Conservation (phyloP, 2,797 vertebrate species). For the Linurgus olivaceus region DNA sequence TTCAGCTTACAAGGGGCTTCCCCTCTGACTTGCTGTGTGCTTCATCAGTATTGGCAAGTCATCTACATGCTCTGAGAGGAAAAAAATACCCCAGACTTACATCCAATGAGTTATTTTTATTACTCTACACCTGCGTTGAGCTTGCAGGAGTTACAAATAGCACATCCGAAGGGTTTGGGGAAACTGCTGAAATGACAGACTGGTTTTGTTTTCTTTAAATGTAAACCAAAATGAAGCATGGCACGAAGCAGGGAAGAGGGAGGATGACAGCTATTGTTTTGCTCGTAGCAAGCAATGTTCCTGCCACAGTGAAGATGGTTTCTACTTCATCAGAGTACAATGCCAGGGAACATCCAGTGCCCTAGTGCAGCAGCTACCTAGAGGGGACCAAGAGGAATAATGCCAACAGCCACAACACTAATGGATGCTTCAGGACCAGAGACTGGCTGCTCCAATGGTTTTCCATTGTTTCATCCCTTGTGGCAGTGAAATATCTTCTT, state of each 20-base stretch:
- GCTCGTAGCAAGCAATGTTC: neutral
- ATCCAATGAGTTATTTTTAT: neutral
- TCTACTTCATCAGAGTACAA: neutral
- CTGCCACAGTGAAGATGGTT: neutral
- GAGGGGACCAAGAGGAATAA: neutral
- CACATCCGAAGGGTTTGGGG: neutral
- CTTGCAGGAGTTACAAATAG: neutral
- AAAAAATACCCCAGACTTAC: neutral
- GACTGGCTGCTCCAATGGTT: neutral
- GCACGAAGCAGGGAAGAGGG: neutral
- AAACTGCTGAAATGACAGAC: neutral
- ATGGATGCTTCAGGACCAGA: neutral
- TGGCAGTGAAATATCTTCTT: neutral
- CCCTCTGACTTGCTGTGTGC: neutral
- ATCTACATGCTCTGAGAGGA: neutral
- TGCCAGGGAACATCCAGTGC: neutral
- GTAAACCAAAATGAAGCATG: neutral
- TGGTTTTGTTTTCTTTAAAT: neutral
- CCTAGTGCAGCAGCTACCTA: neutral
- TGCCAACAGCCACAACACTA: neutral
- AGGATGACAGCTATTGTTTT: neutral
- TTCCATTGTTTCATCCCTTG: neutral
- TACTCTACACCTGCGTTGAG: fast-evolving
- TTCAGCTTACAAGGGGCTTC: neutral
- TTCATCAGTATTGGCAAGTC: neutral